Base-by-base conservation (phyloP, 2,113 vertebrate genomes). In the Martes martes region DNA sequence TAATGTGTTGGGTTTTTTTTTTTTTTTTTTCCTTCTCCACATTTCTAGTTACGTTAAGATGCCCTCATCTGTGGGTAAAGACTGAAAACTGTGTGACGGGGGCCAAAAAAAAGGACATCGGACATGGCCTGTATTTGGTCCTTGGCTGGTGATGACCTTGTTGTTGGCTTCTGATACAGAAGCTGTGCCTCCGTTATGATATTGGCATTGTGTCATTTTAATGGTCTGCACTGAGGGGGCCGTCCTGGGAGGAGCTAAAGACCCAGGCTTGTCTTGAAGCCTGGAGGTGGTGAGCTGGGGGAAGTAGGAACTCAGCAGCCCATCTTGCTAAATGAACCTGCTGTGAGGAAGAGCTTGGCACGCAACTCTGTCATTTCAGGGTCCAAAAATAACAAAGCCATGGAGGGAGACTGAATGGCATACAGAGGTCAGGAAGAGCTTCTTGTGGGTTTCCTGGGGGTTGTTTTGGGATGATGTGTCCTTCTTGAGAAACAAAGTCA, bases 1-100 rank as follows among this genome's bases (percentile, higher is more conserved):
- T 98, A 98, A 98, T 98, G 8, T 97, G 97, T 96, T 96, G 47
- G 87, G 63, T 96, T 97, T 92, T 47, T 11, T 61, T 63, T 47
- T 11, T 61, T 63, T 63, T 65, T 16, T 33, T 15, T 7, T 15
- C 16, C 3, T n/a, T 23, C 52, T 7, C 94, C 82, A 85, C 96
- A 94, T 96, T 91, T 98, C 96, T 91, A 45, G 94, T 98, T 98
- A 87, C 59, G 89, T 98, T 96, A 96, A 98, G 97, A 95, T 87
- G 65, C 86, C 74, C 42, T 98, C 78, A 73, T 97, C 91, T 98
- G 67, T 95, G 67, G 96, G 69, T 90, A 89, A 80, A 93, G 95
- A 81, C 91, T 96, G 89, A 97, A 97, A 90, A 78, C 45, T 71
- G 47, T 69, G 14, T 97, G 89, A 92, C 33, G 39, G 73, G 4